Evolutionary conservation across 2,113 vertebrate species (phyloP).

Genomic region (Peromyscus californicus): DNA sequence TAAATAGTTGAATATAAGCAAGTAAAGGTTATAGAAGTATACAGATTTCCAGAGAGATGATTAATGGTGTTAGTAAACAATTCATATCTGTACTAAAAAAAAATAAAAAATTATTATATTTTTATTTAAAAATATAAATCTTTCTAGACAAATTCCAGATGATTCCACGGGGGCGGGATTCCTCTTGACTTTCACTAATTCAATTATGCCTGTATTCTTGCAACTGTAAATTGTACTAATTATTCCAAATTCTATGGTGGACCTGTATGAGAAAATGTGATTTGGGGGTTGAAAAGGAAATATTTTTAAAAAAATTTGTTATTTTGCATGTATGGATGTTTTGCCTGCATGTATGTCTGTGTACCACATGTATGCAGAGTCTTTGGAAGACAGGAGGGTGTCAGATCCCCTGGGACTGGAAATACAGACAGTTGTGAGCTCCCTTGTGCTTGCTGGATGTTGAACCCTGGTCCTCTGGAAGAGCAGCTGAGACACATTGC

Average conservation of each 20-base stretch:
- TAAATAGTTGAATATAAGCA: not conserved
- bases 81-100: slow-evolving; percentile 4
- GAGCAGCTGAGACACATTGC: not conserved
- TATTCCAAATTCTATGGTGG: not conserved
- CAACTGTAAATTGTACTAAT: not conserved
- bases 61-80: not conserved
- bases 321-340: not conserved
- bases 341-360: not conserved
- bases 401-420: not conserved
- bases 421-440: not conserved
- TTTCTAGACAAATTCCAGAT: not conserved
- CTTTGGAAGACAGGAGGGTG: not conserved
- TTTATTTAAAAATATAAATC: not conserved
- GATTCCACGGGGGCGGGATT: not conserved
- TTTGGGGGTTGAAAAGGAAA: not conserved
- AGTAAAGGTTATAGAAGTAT: slow-evolving; percentile 12
- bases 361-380: not conserved
- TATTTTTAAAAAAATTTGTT: not conserved
- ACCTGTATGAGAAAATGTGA: not conserved
- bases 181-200: not conserved
- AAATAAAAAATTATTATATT: too few relatives aligned
- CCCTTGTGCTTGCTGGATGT: not conserved
- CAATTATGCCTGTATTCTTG: not conserved
- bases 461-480: not conserved
- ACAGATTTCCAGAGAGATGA: slow-evolving; percentile 14